Base-by-base conservation (phyloP, 2,888 invertebrate genomes). In the Endomychus coccineus region DNA sequence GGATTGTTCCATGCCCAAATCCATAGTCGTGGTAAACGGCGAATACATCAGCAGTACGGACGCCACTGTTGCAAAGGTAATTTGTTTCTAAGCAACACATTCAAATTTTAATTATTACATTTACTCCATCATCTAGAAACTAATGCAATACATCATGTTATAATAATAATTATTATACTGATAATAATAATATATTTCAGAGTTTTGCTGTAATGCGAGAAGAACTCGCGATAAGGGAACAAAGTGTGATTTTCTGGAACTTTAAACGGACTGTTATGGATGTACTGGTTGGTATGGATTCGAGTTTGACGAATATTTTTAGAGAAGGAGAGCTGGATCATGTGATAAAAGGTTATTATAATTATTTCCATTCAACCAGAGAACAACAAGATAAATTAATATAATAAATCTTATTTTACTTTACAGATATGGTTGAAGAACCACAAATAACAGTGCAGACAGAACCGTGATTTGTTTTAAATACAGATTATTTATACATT, bases 51-150 rank as follows among this genome's bases (percentile, higher is more conserved):
- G 64, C 34, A 69, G 68, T 46, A 74, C 78, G 45, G 79, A 79
- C 56, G 70, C 71, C 3, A 78, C 78, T 1, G 75, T 77, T 6
- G 77, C 73, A 9, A 68, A 72, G 63, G 77, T 76, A 66, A 62
- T 47, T 42, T n/a, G 25, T 39, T 25, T 11, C n/a, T 12, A 3
- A n/a, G n/a, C 3, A 14, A 16, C 2, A 3, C 17, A 13, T n/a
- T n/a, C n/a, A n/a, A 7, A 19, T 19, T 19, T 7, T 19, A 7
- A 7, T 19, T 19, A 19, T 7, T 6, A 7, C 21, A 19, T 6
- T 19, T 6, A 19, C 21, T 7, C 9, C 6, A 11, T 5, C 9
- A 14, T 27, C 4, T 12, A 5, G 14, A 12, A 5, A 7, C 9
- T n/a, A 19, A 7, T 7, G 9, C 21, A 7, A 7, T 19, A 19